Conservation (phyloP, 2,888 invertebrate species). For the Spodoptera littoralis region DNA sequence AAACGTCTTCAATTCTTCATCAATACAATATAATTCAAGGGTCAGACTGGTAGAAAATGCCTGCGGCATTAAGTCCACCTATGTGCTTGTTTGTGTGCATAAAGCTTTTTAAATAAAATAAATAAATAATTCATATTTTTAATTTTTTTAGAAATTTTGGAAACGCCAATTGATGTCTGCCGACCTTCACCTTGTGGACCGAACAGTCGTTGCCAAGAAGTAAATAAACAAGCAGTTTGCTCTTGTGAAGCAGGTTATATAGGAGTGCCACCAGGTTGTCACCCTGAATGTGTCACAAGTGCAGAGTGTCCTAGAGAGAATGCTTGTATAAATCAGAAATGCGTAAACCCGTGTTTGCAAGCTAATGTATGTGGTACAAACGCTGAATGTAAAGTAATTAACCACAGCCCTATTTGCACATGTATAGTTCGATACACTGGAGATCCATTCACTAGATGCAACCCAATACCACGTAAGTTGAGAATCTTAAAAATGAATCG, state of each 20-base stretch:
- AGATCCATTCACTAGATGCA: constrained; percentile 90
- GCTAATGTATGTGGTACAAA: constrained; percentile 90
- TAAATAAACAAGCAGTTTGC: constrained; percentile 92
- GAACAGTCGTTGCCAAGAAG: constrained; percentile 92
- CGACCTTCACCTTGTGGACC: constrained; percentile 93
- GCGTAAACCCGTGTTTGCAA: constrained; percentile 91
- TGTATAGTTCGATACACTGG: constrained; percentile 91
- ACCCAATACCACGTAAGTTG: constrained; percentile 86
- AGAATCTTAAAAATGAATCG: neutral
- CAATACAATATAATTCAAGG: no score
- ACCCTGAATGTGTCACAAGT: constrained; percentile 93
- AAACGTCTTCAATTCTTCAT: neutral
- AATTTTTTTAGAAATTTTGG: constrained; percentile 63
- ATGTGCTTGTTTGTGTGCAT: no score
- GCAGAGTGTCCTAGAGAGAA: constrained; percentile 92
- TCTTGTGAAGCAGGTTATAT: constrained; percentile 92
- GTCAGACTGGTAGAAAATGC: no score
- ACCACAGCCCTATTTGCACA: constrained; percentile 94
- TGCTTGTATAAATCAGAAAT: constrained; percentile 93
- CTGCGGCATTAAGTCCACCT: no score
- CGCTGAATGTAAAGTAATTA: constrained; percentile 92
- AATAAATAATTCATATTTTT: neutral
- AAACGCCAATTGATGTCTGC: constrained; percentile 87
- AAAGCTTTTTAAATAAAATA: no score
- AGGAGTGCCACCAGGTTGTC: constrained; percentile 93